Evolutionary conservation across 2,888 invertebrate genomes (phyloP), one percentile per base, ranked within the genome.

Genomic region (Drosophila affinis): DNA sequence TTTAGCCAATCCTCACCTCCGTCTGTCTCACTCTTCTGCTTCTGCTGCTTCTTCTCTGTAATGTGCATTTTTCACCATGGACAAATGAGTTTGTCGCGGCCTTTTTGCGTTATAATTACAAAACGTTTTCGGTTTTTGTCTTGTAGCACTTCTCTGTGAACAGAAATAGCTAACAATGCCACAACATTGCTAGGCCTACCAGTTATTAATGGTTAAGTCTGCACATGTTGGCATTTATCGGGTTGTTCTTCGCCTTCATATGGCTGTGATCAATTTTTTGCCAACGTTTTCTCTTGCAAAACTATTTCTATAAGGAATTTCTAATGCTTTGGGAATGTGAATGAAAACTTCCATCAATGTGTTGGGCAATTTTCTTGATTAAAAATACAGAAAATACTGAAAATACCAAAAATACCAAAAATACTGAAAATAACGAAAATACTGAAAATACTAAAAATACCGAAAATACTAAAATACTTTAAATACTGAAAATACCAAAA

Each of bases 81-180:
- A 89, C 89, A 89, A 85, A 85, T 85, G 89, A 85, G 83, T 89
- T 89, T 85, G 89, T 85, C 84, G 89, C 86, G 76, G 83, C 63
- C 88, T 77, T 76, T 74, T 73, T 76, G 76, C 64, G 60, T 64
- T 74, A 73, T 77, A 77, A 77, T 77, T 77, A 77, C 62, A 65
- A 59, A 52, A 59, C 24, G 48, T 64, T 59, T 71, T 57, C 57
- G 69, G 63, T 76, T 71, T 72, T 72, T 72, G 62, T 61, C 34
- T 39, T 7, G 39, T n/a, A 39, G 14, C n/a, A 39, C 39, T 39
- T 39, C 69, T 54, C 51, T 51, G 61, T 49, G 62, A 73, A 58
- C 67, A 62, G 64, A 76, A 89, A 87, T 89, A 85, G 67, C 77
- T 85, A 56, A 77, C 86, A 72, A 77, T 32, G 65, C 75, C 61